A percentile compares a stretch with the other conserved stretches of the same genome.
These are phyloP conservation scores for Eolophus roseicapilla DNA, from an alignment of 2,113 vertebrate species.

Conservation along the genomic window DNA sequence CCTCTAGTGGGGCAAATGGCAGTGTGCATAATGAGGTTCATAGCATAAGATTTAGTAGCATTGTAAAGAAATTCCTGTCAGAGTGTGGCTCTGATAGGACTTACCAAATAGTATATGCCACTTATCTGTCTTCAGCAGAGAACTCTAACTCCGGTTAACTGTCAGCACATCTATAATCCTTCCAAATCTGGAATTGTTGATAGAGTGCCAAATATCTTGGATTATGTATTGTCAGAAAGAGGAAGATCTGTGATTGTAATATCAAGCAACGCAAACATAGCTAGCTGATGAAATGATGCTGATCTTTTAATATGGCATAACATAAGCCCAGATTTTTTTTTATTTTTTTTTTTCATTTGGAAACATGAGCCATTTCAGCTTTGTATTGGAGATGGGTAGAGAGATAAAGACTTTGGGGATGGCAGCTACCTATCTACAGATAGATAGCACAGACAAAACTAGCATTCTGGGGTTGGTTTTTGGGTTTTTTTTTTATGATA, in stretches of 20 bases:
- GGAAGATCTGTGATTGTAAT: neutral
- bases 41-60: constrained; percentile 6
- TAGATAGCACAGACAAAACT: neutral
- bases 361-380: neutral
- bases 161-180: constrained; percentile 47
- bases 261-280: constrained; percentile 16
- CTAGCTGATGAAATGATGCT: constrained; percentile 16
- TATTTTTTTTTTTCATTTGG: neutral
- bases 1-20: neutral
- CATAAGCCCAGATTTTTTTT: neutral
- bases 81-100: constrained; percentile 44
- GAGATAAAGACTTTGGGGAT: neutral
- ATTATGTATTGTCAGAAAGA: constrained; percentile 29
- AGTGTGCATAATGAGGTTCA: neutral
- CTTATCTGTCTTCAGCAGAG: constrained; percentile 45
- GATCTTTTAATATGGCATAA: constrained; percentile 5
- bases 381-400: neutral
- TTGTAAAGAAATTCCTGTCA: constrained; percentile 54
- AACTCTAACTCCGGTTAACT: constrained; percentile 33
- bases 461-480: neutral
- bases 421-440: neutral
- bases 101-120: constrained; percentile 40
- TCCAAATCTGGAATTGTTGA: constrained; percentile 42
- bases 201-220: constrained; percentile 39
- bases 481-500: neutral